Evolutionary conservation across 1,140 invertebrate species (phyloP).

Genomic region (Linepithema humile): DNA sequence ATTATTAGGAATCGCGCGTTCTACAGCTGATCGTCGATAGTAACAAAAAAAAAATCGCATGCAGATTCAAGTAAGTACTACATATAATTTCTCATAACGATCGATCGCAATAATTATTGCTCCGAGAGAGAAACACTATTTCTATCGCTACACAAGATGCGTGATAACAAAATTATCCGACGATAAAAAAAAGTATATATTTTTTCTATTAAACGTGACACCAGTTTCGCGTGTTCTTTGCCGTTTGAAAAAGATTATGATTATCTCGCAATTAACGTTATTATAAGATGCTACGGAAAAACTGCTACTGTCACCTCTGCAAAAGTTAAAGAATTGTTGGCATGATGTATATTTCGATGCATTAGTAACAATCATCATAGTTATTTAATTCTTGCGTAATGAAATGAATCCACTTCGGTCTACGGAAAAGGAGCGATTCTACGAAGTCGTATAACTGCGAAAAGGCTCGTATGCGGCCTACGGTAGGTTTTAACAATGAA

Average conservation of each 20-base stretch:
- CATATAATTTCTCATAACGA: constrained; percentile 47
- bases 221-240: constrained; percentile 25
- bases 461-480: constrained; percentile 12
- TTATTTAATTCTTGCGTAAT: constrained; percentile 23
- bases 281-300: background rate
- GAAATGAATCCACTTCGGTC: background rate
- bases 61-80: constrained; percentile 44
- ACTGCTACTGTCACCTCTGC: background rate
- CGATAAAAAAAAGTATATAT: too few relatives aligned
- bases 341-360: background rate
- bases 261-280: background rate
- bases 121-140: constrained; percentile 15
- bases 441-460: constrained; percentile 20
- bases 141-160: constrained; percentile 40
- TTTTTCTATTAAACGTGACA: constrained; percentile 45
- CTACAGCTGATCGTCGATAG: constrained; percentile 32
- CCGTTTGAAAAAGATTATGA: background rate
- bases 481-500: constrained; percentile 55
- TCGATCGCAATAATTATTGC: constrained; percentile 49
- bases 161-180: constrained; percentile 52
- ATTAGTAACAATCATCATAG: background rate
- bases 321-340: background rate
- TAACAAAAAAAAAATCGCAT: background rate
- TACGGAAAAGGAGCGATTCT: background rate
- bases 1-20: too few relatives aligned